Conservation (phyloP, 2,888 invertebrate genomes). For the Ellobium chinense region DNA sequence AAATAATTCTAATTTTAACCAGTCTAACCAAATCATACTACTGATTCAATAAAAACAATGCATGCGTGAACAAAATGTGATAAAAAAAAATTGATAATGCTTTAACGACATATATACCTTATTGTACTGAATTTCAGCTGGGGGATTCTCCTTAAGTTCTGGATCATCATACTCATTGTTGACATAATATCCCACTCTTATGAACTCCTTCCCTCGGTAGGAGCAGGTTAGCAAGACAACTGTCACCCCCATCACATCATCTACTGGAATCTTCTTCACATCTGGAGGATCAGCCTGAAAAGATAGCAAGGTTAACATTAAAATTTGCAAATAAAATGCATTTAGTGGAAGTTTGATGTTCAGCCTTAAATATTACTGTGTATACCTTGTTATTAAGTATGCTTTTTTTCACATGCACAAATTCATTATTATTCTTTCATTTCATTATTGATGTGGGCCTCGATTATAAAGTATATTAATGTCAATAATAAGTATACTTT, state of each 20-base stretch:
- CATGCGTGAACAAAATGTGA: too few relatives aligned
- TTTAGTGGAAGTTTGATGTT: background rate
- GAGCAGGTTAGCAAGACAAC: constrained; percentile 97
- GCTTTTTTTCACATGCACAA: too few relatives aligned
- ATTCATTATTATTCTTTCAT: too few relatives aligned
- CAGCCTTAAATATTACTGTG: too few relatives aligned
- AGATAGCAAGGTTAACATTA: background rate
- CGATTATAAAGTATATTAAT: too few relatives aligned
- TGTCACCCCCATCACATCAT: constrained; percentile 98
- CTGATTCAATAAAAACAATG: too few relatives aligned
- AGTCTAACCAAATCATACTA: too few relatives aligned
- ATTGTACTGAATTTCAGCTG: constrained; percentile 93
- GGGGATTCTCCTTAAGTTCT: constrained; percentile 95
- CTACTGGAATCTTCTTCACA: constrained; percentile 94
- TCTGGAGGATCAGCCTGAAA: constrained; percentile 95
- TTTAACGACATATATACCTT: constrained; percentile 84
- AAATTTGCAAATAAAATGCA: background rate
- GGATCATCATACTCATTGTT: constrained; percentile 97
- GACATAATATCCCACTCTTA: constrained; percentile 98
- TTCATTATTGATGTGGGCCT: too few relatives aligned
- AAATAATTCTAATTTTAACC: too few relatives aligned
- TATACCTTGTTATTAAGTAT: too few relatives aligned
- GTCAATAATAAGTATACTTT: too few relatives aligned
- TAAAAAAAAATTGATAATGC: too few relatives aligned
- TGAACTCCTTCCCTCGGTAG: constrained; percentile 93